phyloP scores from a whole-genome alignment of 2,888 invertebrate genomes.

The Carpatolechia fugitivella region DNA sequence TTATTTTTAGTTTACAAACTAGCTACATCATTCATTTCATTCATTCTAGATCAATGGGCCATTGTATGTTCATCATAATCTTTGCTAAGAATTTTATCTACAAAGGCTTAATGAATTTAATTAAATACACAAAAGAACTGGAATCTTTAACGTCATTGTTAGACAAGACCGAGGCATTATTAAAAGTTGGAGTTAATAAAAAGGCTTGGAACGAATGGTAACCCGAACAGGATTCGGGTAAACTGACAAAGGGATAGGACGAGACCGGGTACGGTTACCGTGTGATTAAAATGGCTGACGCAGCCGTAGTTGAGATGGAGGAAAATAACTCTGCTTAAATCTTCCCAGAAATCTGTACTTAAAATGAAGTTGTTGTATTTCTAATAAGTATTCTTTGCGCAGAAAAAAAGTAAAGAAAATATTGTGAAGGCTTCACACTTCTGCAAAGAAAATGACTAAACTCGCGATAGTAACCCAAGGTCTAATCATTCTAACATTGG shows the following conservation, averaged over 20 bases:
- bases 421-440: no score
- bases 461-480: no score
- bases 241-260: slow-evolving; percentile 2
- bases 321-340: neutral
- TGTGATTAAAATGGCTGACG: neutral
- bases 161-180: neutral
- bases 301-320: neutral
- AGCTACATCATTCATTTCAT: no score
- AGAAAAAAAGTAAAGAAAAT: no score
- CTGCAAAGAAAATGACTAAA: no score
- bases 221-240: neutral
- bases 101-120: neutral
- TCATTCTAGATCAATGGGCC: no score
- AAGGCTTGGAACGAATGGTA: neutral
- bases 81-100: no score
- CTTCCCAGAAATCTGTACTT: neutral
- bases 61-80: neutral
- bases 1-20: no score
- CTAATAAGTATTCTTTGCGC: no score
- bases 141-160: neutral
- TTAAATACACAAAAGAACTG: no score
- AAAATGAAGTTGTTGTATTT: neutral
- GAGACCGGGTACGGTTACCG: slow-evolving; percentile 11
- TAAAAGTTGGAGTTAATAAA: slow-evolving; percentile 5
- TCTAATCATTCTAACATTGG: no score